These are phyloP conservation scores for Furnarius figulus DNA, from an alignment of 2,113 vertebrate genomes.

Conservation along the genomic window DNA sequence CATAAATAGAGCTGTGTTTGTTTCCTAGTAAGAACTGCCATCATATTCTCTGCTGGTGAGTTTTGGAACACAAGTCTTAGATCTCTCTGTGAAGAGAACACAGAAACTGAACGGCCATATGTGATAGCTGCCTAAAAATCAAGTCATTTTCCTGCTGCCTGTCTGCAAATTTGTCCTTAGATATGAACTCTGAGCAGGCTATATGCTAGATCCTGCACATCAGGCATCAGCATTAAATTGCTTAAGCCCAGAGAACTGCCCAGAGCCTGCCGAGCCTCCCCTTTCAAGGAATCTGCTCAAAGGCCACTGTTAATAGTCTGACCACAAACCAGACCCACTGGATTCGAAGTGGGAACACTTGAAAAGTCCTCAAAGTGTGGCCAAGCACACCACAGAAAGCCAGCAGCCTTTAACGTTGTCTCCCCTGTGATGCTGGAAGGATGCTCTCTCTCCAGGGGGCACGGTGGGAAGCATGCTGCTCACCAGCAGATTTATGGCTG, in stretches of 20 bases:
- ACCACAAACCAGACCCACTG: not conserved
- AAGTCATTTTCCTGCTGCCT: constrained; percentile 13
- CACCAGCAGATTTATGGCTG: not conserved
- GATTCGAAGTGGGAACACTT: not conserved
- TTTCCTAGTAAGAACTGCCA: constrained; percentile 38
- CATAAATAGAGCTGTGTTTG: constrained; percentile 44
- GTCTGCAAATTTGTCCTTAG: constrained; percentile 37
- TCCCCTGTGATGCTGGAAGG: fast-evolving
- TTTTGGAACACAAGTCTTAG: constrained; percentile 44
- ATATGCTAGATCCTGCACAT: not conserved
- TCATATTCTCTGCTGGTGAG: not conserved
- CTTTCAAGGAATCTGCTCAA: not conserved
- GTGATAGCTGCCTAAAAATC: constrained; percentile 27
- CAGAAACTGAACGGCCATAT: constrained; percentile 37
- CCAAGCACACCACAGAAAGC: not conserved
- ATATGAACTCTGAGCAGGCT: not conserved
- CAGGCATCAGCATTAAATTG: not conserved
- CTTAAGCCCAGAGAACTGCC: not conserved
- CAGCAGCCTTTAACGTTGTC: not conserved
- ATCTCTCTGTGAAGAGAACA: not conserved
- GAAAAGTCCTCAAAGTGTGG: not conserved
- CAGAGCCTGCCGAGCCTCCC: not conserved
- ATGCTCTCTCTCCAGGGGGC: not conserved
- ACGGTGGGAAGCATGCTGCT: not conserved
- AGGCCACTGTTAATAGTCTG: not conserved